A percentile compares a stretch with the other conserved stretches of the same genome.
phyloP scores from a whole-genome alignment of 1,140 invertebrate species.

The Acromyrmex echinatior region DNA sequence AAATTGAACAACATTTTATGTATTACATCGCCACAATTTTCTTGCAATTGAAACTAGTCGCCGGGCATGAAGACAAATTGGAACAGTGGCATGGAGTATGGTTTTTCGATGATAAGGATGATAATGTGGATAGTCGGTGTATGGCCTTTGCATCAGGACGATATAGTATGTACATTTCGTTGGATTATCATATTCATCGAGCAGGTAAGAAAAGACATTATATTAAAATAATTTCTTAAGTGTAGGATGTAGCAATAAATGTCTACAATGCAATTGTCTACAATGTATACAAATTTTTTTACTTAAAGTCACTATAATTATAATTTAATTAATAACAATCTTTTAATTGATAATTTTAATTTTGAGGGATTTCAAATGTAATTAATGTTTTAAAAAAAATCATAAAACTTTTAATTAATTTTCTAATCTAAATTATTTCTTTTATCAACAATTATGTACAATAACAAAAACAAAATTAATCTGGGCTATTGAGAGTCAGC shows the following conservation, averaged over 20 bases:
- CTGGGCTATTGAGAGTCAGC: no score
- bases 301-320: not conserved
- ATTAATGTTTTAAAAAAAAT: not conserved
- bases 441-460: not conserved
- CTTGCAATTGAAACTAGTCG: not conserved
- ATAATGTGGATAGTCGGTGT: constrained; percentile 35
- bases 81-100: constrained; percentile 45
- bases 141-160: constrained; percentile 40
- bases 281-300: not conserved
- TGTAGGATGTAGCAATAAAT: not conserved
- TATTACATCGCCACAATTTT: not conserved
- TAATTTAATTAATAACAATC: not conserved
- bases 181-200: constrained; percentile 16
- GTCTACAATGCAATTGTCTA: not conserved
- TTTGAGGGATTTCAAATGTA: not conserved
- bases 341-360: not conserved
- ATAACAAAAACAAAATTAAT: no score
- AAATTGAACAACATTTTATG: constrained; percentile 5
- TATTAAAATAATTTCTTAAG: not conserved
- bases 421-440: not conserved
- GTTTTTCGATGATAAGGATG: constrained; percentile 13
- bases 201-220: constrained; percentile 14
- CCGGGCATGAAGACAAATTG: constrained; percentile 3
- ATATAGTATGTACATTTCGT: constrained; percentile 26
- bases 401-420: not conserved